Conservation (phyloP, 1,140 invertebrate genomes). For the Sipha flava region DNA sequence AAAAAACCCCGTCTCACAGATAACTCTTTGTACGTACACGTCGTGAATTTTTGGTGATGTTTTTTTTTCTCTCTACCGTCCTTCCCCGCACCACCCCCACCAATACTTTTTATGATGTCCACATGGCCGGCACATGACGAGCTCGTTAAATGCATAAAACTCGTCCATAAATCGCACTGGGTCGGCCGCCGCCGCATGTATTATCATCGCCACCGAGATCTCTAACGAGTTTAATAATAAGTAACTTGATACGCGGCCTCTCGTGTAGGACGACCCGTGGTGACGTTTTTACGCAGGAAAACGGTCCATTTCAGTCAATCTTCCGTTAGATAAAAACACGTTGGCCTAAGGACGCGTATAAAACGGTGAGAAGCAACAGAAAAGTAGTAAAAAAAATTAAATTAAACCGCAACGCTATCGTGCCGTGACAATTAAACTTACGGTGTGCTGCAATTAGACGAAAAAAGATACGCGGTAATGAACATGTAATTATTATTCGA, state of each 20-base stretch:
- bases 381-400: no score
- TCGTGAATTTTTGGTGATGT: neutral
- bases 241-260: constrained; percentile 4
- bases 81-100: neutral
- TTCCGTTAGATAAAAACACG: neutral
- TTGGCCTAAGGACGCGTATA: neutral
- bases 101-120: neutral
- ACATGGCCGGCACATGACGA: constrained; percentile 28
- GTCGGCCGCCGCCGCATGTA: neutral
- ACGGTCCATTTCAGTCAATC: neutral
- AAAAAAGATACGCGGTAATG: no score
- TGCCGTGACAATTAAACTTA: no score
- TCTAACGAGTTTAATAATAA: constrained; percentile 4
- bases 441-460: no score
- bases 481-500: no score
- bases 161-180: constrained; percentile 28
- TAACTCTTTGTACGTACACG: neutral
- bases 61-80: neutral
- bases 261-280: neutral
- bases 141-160: constrained; percentile 29
- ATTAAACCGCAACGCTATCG: no score
- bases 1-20: neutral
- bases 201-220: neutral
- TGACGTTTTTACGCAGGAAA: constrained; percentile 12
- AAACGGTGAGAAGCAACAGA: no score